Evolutionary conservation across 1,140 invertebrate species (phyloP), one percentile per base, ranked within the genome.

Genomic region (Leptinotarsa defecta): DNA sequence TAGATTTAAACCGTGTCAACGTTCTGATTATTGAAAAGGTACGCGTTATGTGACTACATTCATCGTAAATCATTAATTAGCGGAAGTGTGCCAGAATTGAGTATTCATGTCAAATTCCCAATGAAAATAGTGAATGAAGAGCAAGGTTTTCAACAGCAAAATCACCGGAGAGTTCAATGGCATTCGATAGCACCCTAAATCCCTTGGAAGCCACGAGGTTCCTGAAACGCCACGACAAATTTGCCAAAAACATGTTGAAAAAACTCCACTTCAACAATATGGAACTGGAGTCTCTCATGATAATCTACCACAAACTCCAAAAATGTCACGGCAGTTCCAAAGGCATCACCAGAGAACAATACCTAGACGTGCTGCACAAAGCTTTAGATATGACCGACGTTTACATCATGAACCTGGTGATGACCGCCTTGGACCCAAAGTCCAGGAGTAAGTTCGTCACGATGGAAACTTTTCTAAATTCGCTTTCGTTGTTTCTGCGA

Each of bases 301-400:
- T 86, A 6, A 84, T 86, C 52, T 85, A 85, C 74, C 83, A 86
- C 73, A 86, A 86, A 78, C 65, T 86, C 15, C 83, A 86, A 52
- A 84, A 85, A 76, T 43, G 8, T 43, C 85, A 86, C 79, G 85
- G 86, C 73, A 75, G 83, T 48, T 84, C 86, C n/a, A 76, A 48
- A 43, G 68, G 68, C 19, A 80, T 43, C 57, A 88, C 87, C 49
- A 86, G 89, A 81, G 76, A 75, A 3, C 84, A 84, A 69, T 93
- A 95, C 81, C 86, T 91, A 61, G 92, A 94, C 74, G 86, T 94
- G 22, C 85, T 94, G 0, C 91, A 94, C 77, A 89, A 88, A 4
- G 89, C 88, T 13, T 90, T 96, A 61, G 90, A 92, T 62, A 91
- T 89, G 86, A 94, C 92, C 0, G 91, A 94, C 78, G 91, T 93